Percentiles rank a stretch among this genome's conserved stretches.
Evolutionary conservation across 92 coral and sea anemone genomes (phyloP).

Genomic region (Pocillopora meandrina): DNA sequence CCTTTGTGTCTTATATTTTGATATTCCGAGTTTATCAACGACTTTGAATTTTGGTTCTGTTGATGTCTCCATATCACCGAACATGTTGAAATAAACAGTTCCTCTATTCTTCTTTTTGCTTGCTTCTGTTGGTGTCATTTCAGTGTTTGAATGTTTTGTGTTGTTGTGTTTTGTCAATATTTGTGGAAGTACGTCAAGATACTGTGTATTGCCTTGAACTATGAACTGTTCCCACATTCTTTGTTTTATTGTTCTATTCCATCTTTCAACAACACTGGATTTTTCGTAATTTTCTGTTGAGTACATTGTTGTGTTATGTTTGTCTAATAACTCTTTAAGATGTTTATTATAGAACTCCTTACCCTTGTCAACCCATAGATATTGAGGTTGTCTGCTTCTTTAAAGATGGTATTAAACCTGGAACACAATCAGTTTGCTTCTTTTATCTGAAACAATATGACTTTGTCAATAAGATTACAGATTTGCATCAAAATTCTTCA

Average conservation of each 20-base stretch:
- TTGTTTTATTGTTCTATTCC: not conserved
- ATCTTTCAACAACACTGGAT: not conserved
- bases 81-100: conserved; percentile 27
- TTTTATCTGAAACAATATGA: too few species aligned
- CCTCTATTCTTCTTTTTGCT: conserved; percentile 9
- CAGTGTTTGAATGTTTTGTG: conserved; percentile 10
- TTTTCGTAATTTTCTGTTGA: conserved; percentile 28
- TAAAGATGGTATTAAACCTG: too few species aligned
- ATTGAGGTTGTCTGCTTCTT: not conserved
- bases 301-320: conserved; percentile 7
- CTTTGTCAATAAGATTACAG: too few species aligned
- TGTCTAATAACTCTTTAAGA: conserved; percentile 17
- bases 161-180: conserved; percentile 22
- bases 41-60: conserved; percentile 21
- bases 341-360: conserved; percentile 24
- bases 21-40: conserved; percentile 26
- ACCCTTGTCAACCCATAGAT: conserved; percentile 32
- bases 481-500: too few species aligned
- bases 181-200: conserved; percentile 10
- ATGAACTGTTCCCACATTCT: conserved; percentile 23
- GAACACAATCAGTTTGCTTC: too few species aligned
- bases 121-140: conserved; percentile 38
- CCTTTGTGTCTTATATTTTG: conserved; percentile 19
- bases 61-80: not conserved
- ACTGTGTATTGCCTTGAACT: too few species aligned